phyloP scores from a whole-genome alignment of 2,797 vertebrate species.

The Paratrypauchen microcephalus region DNA sequence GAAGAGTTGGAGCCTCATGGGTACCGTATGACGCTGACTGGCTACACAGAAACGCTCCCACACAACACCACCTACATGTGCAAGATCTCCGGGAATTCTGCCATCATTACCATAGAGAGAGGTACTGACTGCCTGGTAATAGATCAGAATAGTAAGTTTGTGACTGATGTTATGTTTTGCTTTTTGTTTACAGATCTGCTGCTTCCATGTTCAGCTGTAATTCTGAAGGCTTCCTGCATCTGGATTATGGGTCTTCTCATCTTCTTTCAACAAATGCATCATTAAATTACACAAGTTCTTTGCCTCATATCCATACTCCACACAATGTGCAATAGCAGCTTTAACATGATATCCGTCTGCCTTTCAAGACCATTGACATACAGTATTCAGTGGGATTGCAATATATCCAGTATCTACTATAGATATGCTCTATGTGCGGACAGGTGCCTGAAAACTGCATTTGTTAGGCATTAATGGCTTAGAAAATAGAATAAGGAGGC shows the following conservation, averaged over 20 bases:
- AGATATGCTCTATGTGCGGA: background rate
- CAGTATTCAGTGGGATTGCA: background rate
- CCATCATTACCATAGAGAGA: conserved; percentile 49
- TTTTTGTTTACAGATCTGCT: conserved; percentile 66
- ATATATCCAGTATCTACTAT: background rate
- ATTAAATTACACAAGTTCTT: conserved; percentile 31
- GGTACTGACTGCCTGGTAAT: conserved; percentile 48
- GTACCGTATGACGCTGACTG: conserved; percentile 67
- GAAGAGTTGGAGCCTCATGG: conserved; percentile 56
- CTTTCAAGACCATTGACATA: background rate
- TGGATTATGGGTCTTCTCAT: conserved; percentile 64
- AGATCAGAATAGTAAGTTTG: background rate
- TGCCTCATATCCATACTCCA: conserved; percentile 23
- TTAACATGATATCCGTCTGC: background rate
- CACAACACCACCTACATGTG: conserved; percentile 79
- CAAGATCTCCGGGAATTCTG: conserved; percentile 53
- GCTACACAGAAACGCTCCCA: conserved; percentile 55
- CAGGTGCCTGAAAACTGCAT: background rate
- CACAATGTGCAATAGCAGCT: background rate
- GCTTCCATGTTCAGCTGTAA: conserved; percentile 68
- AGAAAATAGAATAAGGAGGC: background rate
- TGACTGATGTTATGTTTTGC: conserved; percentile 11
- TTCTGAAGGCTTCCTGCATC: conserved; percentile 62
- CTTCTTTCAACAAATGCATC: conserved; percentile 47
- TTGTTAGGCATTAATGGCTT: background rate